Percentiles rank a stretch among this genome's conserved stretches.
These are phyloP conservation scores for Arctia plantaginis DNA, from an alignment of 2,888 invertebrate genomes.

Conservation along the genomic window DNA sequence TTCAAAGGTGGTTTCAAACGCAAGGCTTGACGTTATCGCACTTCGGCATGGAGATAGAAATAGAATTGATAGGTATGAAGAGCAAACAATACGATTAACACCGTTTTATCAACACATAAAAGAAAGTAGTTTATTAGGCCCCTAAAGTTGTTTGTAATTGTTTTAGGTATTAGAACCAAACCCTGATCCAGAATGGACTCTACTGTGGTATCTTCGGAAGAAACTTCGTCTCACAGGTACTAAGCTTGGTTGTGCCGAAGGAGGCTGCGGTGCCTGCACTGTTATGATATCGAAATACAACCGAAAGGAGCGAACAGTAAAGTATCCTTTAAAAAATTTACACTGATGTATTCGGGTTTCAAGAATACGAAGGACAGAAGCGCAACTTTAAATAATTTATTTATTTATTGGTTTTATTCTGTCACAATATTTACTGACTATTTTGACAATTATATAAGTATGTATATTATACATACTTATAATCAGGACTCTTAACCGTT, in stretches of 20 bases:
- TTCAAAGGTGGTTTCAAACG: not conserved
- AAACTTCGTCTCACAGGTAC: slow-evolving; percentile 94
- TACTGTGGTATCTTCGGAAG: slow-evolving; percentile 93
- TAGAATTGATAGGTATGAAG: not conserved
- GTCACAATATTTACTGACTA: no score
- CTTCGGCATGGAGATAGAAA: no score
- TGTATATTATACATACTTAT: no score
- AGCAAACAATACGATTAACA: not conserved
- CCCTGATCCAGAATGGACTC: slow-evolving; percentile 95
- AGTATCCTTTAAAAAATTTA: slow-evolving; percentile 77
- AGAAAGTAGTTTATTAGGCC: not conserved
- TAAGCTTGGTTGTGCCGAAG: slow-evolving; percentile 97
- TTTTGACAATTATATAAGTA: no score
- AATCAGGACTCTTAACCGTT: no score
- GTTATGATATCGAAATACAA: slow-evolving; percentile 96
- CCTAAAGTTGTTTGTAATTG: not conserved
- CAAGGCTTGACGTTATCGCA: not conserved
- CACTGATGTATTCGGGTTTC: not conserved
- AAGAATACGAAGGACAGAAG: not conserved
- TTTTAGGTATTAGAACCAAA: slow-evolving; percentile 90
- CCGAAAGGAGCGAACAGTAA: slow-evolving; percentile 81
- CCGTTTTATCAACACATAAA: not conserved
- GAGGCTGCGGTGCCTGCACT: slow-evolving; percentile 98
- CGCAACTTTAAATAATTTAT: not conserved
- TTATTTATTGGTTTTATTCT: not conserved